Evolutionary conservation across 1,140 invertebrate genomes (phyloP), one percentile per base, ranked within the genome.

Genomic region (Neodiprion fabricii): DNA sequence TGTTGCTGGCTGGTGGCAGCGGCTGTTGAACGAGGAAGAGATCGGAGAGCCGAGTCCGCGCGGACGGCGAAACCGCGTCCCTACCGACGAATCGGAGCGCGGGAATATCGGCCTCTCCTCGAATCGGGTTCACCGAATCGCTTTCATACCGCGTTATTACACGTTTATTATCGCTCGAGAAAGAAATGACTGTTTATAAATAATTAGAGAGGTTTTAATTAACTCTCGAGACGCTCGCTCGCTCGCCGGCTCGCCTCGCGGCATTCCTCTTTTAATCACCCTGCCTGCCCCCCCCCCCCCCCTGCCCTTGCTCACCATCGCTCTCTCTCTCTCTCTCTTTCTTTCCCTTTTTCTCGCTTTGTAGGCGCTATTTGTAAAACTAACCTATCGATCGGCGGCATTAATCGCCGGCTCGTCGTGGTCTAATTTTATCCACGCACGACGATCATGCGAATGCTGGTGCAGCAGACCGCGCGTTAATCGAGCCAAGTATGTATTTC

Each of bases 151-250:
- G 40, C 47, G 11, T 71, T 74, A 79, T 85, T 85, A 84, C 82
- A 81, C 85, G 80, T 81, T 84, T 82, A 83, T 85, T 84, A 83
- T 83, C 79, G 76, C 77, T 77, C 76, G 78, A 79, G 76, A 84
- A 85, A 83, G 82, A 86, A 86, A 87, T 85, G 83, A 85, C 86
- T 88, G 83, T 87, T 86, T 88, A 87, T 88, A 87, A 88, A 88
- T 88, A 88, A 88, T 88, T 88, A 88, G 87, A 85, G 84, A 87
- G 86, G 82, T 85, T 88, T 88, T 88, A 87, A 88, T 88, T 88
- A 87, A 86, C 84, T 85, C 84, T 84, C 81, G 81, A 83, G 85
- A 86, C 82, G 81, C 77, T 78, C 78, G 78, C 75, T 75, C 75
- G 76, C 72, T 72, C 75, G 74, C 72, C 77, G 75, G 78, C 71